Evolutionary conservation across 2,888 invertebrate genomes (phyloP).

Genomic region (Caenorhabditis becei): DNA sequence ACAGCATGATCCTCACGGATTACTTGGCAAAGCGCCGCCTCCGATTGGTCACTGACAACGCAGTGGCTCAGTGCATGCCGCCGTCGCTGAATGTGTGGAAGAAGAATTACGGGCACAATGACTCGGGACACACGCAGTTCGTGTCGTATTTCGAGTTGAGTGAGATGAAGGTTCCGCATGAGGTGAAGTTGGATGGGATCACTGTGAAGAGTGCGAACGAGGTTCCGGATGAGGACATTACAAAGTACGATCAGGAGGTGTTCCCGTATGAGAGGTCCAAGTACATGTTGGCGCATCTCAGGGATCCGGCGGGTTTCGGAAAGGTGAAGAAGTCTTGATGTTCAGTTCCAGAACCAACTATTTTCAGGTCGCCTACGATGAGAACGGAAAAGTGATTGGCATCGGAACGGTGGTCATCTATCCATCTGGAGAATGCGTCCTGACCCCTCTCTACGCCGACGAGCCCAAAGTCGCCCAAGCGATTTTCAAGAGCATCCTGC

Average conservation of each 20-base stretch:
- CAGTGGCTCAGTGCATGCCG: constrained; percentile 24
- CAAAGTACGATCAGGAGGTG: constrained; percentile 30
- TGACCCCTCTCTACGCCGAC: constrained; percentile 48
- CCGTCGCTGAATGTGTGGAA: constrained; percentile 9
- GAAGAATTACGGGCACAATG: constrained; percentile 14
- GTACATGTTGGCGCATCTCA: constrained; percentile 33
- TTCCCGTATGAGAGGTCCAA: constrained; percentile 43
- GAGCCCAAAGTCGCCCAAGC: constrained; percentile 28
- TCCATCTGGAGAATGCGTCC: constrained; percentile 53
- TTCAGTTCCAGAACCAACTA: background rate
- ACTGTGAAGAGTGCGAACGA: constrained; percentile 20
- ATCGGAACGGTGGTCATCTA: constrained; percentile 43
- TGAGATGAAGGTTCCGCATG: constrained; percentile 30
- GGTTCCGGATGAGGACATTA: constrained; percentile 42
- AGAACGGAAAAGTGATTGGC: constrained; percentile 40
- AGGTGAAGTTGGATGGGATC: constrained; percentile 35
- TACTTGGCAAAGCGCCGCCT: constrained; percentile 10
- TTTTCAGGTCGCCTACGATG: constrained; percentile 38
- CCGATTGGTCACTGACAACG: constrained; percentile 15
- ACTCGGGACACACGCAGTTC: constrained; percentile 11
- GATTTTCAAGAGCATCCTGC: constrained; percentile 45
- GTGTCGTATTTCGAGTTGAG: constrained; percentile 29
- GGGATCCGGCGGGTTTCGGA: constrained; percentile 35
- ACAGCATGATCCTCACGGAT: constrained; percentile 24
- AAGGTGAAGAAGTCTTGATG: constrained; percentile 23